A percentile compares a stretch with the other conserved stretches of the same genome.
These are phyloP conservation scores for Mus pahari DNA, from an alignment of 2,113 vertebrate genomes.

Conservation along the genomic window DNA sequence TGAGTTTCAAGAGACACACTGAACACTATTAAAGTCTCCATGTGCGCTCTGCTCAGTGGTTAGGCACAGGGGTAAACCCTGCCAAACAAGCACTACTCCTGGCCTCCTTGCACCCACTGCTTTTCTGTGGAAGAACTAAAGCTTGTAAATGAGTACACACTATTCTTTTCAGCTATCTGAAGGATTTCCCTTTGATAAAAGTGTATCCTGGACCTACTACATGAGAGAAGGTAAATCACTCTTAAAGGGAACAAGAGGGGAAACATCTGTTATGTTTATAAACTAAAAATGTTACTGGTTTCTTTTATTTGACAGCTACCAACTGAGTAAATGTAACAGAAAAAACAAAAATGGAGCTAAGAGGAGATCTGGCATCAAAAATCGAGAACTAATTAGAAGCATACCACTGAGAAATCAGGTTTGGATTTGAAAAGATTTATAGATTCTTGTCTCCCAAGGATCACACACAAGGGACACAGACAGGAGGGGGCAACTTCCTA, in stretches of 20 bases:
- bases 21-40: background rate
- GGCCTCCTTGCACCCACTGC: background rate
- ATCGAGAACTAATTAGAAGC: background rate
- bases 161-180: slow-evolving; percentile 83
- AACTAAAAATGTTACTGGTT: slow-evolving; percentile 66
- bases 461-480: background rate
- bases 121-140: slow-evolving; percentile 69
- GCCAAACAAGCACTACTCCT: background rate
- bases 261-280: slow-evolving; percentile 83
- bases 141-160: slow-evolving; percentile 75
- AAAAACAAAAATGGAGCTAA: slow-evolving; percentile 47
- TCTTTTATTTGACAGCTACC: slow-evolving; percentile 65
- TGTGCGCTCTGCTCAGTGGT: background rate
- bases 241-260: slow-evolving; percentile 77
- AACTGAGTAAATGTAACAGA: slow-evolving; percentile 54
- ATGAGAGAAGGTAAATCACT: slow-evolving; percentile 79
- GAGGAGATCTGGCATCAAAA: slow-evolving; percentile 35
- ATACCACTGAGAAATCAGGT: background rate
- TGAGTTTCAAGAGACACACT: background rate
- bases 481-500: background rate
- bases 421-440: slow-evolving; percentile 25
- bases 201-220: slow-evolving; percentile 76
- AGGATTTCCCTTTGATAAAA: slow-evolving; percentile 86
- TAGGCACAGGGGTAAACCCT: background rate
- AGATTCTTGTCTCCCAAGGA: background rate